Evolutionary conservation across 2,888 invertebrate genomes (phyloP), one percentile per base, ranked within the genome.

Genomic region (Conchocele bisecta): DNA sequence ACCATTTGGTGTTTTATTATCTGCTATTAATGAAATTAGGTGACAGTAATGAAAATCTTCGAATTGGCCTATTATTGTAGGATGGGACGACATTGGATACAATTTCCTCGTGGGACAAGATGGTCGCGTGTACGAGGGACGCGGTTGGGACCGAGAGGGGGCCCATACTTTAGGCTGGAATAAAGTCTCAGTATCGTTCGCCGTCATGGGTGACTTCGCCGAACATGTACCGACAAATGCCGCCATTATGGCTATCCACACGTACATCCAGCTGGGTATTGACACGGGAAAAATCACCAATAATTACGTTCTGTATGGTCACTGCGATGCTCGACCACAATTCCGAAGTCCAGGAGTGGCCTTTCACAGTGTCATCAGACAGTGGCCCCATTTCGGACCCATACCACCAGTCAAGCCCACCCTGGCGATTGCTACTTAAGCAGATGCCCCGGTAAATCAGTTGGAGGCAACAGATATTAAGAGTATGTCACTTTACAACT

Each of bases 81-180:
- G 70, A 9, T 85, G 81, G 82, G 60, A 59, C 13, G 85, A 85
- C 58, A 84, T 86, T 48, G 83, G 75, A 4, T 87, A 87, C 66
- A 96, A 95, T 87, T 96, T 95, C 82, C 89, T 96, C 1, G 93
- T 96, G 1, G 96, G 95, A 0, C 95, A 95, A 3, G 95, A 96
- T 86, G 95, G 95, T 0, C 93, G 93, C 13, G 94, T 94, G 0
- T 96, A 95, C 88, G 93, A 93, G 77, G 95, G 95, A 0, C 93
- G 95, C 3, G 95, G 95, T 1, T 96, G 96, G 96, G 93, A 94
- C 75, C 90, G 90, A 66, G 91, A 93, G 48, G 96, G 96, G 0
- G 94, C 95, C 0, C 95, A 96, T 84, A 93, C 95, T 0, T 92
- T 93, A 6, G 81, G 82, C 7, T 59, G 95, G 94, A 91, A 95